These are phyloP conservation scores for Ataeniobius toweri DNA, from an alignment of 2,797 vertebrate species.

Conservation along the genomic window DNA sequence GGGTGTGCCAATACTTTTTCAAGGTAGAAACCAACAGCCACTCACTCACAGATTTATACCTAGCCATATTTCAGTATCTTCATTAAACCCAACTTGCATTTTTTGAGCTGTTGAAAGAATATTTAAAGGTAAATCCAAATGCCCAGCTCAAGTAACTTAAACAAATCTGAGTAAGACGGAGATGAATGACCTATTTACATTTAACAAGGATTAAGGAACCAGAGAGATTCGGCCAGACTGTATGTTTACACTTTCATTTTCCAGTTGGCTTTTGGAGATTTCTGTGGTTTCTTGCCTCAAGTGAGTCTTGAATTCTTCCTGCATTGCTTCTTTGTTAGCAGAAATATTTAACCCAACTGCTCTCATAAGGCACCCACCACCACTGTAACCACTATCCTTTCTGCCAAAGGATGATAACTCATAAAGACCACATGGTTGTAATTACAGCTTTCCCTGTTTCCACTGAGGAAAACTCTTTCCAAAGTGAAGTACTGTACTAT, in stretches of 20 bases:
- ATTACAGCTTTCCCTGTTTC: constrained; percentile 47
- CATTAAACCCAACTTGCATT: neutral
- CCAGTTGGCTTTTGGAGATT: constrained; percentile 29
- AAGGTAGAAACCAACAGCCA: too few relatives aligned
- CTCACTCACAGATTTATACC: neutral
- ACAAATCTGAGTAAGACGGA: constrained; percentile 23
- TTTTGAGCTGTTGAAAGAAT: constrained; percentile 1
- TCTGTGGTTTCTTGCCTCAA: constrained; percentile 30
- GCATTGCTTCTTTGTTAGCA: constrained; percentile 16
- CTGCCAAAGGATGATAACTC: constrained; percentile 49
- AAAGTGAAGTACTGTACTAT: constrained; percentile 29
- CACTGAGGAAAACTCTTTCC: constrained; percentile 31
- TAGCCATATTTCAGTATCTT: neutral
- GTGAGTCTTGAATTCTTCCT: constrained; percentile 16
- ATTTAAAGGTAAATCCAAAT: constrained; percentile 52
- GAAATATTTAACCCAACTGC: constrained; percentile 36
- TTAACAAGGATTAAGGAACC: constrained; percentile 31
- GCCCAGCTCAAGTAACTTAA: constrained; percentile 43
- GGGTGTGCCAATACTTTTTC: too few relatives aligned
- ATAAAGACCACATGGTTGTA: constrained; percentile 47
- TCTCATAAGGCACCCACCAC: constrained; percentile 26
- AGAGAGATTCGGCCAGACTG: constrained; percentile 29
- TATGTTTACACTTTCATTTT: constrained; percentile 47
- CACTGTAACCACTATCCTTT: constrained; percentile 20
- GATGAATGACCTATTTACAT: constrained; percentile 44